These are phyloP conservation scores for Ochropleura leucogaster DNA, from an alignment of 2,888 invertebrate genomes.

Conservation along the genomic window DNA sequence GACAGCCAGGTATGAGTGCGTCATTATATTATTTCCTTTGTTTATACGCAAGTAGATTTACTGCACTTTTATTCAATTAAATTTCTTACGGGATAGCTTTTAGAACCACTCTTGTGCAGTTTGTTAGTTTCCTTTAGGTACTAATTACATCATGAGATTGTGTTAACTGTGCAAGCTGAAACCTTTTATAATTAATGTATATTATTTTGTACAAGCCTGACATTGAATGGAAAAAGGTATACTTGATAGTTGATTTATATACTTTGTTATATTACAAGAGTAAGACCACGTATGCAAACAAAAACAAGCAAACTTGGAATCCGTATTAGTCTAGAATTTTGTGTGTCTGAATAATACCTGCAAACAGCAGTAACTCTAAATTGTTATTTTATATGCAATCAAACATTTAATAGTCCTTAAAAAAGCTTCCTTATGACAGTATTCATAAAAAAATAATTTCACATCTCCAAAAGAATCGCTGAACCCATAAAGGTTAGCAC, in stretches of 20 bases:
- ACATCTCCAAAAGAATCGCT: conserved; percentile 16
- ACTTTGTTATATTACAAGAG: too few species aligned
- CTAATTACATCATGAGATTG: conserved; percentile 13
- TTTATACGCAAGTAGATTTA: conserved; percentile 1
- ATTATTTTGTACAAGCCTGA: neutral
- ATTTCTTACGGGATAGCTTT: conserved; percentile 12
- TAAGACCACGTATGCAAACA: too few species aligned
- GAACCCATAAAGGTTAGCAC: conserved; percentile 39
- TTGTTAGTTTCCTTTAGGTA: conserved; percentile 2
- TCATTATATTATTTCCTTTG: conserved; percentile 29
- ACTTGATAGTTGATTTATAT: neutral
- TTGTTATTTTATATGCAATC: neutral
- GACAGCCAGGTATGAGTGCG: neutral
- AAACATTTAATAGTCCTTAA: neutral
- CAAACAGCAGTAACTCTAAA: neutral
- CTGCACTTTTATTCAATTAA: conserved; percentile 1
- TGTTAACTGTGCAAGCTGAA: neutral
- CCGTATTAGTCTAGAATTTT: too few species aligned
- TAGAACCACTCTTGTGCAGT: neutral
- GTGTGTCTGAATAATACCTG: neutral
- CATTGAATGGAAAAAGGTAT: neutral
- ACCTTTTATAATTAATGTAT: neutral
- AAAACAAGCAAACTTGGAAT: too few species aligned
- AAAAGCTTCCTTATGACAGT: neutral
- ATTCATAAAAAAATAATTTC: conserved; percentile 45